These are phyloP conservation scores for Tachuris rubrigastra DNA, from an alignment of 2,113 vertebrate genomes.

Conservation along the genomic window DNA sequence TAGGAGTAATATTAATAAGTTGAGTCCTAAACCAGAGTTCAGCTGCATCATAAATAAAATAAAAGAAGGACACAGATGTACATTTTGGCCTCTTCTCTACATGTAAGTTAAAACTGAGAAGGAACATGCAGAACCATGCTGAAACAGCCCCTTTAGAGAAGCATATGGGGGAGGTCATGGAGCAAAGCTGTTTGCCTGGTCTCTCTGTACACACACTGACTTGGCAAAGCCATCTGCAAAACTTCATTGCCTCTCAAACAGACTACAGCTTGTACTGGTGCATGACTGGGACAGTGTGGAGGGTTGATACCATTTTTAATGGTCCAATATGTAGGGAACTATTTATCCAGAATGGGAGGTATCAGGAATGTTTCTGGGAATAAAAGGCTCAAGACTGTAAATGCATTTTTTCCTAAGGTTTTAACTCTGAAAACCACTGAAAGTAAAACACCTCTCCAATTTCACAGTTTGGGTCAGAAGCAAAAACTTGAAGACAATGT, in stretches of 20 bases:
- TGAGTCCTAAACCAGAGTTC: neutral
- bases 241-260: neutral
- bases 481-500: accelerated
- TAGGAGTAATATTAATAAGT: neutral
- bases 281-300: neutral
- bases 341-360: neutral
- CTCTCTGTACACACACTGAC: neutral
- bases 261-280: neutral
- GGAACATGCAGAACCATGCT: neutral
- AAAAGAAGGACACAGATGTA: neutral
- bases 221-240: neutral
- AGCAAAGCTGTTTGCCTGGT: neutral
- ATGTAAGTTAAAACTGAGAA: neutral
- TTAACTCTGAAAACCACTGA: neutral
- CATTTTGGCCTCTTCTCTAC: neutral
- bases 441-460: neutral
- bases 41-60: neutral
- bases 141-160: neutral
- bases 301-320: neutral
- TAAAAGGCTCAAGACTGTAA: neutral
- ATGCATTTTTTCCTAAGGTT: neutral
- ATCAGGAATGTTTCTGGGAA: neutral
- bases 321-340: neutral
- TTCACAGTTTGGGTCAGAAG: neutral
- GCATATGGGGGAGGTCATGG: neutral